phyloP scores from a whole-genome alignment of 1,140 invertebrate species.

The Brachionus paranguensis region DNA sequence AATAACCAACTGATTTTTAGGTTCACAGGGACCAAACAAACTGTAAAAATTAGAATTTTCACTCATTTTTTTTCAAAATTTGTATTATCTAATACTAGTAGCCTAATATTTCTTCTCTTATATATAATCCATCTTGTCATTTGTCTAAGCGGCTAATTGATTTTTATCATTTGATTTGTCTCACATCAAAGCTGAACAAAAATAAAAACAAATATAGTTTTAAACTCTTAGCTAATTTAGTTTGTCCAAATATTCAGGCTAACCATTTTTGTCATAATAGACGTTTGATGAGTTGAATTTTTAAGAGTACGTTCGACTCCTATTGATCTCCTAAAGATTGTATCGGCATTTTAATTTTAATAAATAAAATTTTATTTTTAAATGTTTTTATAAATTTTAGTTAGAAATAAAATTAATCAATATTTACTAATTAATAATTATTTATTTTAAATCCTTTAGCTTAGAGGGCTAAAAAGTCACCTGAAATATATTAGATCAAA shows the following conservation, averaged over 20 bases:
- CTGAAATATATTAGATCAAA: too few species aligned
- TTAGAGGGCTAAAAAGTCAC: too few species aligned
- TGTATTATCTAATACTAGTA: neutral
- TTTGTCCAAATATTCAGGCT: neutral
- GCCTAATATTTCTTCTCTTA: neutral
- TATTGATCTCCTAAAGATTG: neutral
- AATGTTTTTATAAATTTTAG: neutral
- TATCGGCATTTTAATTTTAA: neutral
- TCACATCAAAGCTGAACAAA: neutral
- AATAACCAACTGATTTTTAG: neutral
- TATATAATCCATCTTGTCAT: neutral
- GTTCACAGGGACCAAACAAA: constrained; percentile 8
- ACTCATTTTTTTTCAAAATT: neutral
- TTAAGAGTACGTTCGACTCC: neutral
- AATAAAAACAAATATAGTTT: neutral
- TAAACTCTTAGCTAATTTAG: neutral
- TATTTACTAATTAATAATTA: too few species aligned
- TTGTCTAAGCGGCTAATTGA: neutral
- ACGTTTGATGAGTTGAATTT: neutral
- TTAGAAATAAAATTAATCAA: too few species aligned
- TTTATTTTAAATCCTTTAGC: too few species aligned
- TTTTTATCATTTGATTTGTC: neutral
- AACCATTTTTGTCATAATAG: neutral
- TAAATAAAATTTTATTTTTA: neutral
- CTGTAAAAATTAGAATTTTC: neutral